A percentile compares a stretch with the other conserved stretches of the same genome.
These are phyloP conservation scores for Upupa epops DNA, from an alignment of 2,113 vertebrate genomes.

Conservation along the genomic window DNA sequence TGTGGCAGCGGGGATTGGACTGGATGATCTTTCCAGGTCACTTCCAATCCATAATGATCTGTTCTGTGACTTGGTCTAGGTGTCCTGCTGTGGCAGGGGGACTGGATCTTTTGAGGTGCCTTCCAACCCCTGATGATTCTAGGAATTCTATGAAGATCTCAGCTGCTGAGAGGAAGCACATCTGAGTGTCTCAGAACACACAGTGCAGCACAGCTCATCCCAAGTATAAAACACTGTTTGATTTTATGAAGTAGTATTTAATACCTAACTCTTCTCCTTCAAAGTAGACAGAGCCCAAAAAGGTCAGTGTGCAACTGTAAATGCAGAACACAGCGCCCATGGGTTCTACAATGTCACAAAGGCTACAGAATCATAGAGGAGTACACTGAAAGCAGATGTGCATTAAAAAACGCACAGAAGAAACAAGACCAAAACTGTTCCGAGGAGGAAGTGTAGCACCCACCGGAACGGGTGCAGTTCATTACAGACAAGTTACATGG, in stretches of 20 bases:
- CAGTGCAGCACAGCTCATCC: neutral
- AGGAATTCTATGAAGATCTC: no score
- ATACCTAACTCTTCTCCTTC: neutral
- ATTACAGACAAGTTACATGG: neutral
- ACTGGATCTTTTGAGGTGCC: no score
- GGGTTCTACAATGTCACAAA: neutral
- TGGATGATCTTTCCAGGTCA: no score
- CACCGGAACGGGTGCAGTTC: neutral
- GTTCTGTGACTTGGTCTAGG: no score
- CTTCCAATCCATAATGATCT: no score
- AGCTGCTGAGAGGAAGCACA: neutral
- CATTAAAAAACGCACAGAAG: neutral
- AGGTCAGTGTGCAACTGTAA: no score
- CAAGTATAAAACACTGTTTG: neutral
- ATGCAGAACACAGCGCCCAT: rapidly evolving
- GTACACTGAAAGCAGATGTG: neutral
- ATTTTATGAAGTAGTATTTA: neutral
- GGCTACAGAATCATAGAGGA: neutral
- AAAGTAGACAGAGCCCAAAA: neutral
- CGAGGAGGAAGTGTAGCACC: neutral
- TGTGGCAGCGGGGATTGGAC: no score
- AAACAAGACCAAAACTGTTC: neutral
- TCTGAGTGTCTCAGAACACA: neutral
- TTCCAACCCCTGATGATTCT: no score
- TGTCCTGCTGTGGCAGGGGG: no score